These are phyloP conservation scores for Elysia crispata DNA, from an alignment of 2,888 invertebrate species.

Conservation along the genomic window DNA sequence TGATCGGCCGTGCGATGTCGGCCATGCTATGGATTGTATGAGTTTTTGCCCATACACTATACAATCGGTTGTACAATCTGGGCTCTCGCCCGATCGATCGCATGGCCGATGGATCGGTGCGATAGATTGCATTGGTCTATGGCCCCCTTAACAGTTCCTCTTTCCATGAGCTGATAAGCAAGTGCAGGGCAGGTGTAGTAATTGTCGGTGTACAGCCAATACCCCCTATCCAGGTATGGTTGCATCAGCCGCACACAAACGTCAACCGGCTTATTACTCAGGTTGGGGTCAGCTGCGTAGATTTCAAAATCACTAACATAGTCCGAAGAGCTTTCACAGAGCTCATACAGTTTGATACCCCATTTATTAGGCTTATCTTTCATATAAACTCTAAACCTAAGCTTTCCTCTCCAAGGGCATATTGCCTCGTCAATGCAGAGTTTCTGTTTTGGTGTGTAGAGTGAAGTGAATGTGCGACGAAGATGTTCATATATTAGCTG, in stretches of 20 bases:
- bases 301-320: slow-evolving; percentile 26
- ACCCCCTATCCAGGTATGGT: not conserved
- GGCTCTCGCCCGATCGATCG: no score
- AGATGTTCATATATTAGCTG: not conserved
- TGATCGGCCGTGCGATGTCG: not conserved
- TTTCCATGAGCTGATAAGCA: not conserved
- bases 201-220: slow-evolving; percentile 9
- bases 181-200: not conserved
- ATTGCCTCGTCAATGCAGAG: slow-evolving; percentile 21
- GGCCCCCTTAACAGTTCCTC: not conserved
- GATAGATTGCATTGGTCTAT: no score
- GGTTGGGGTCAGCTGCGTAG: not conserved
- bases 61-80: no score
- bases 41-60: no score
- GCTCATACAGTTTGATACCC: slow-evolving; percentile 40
- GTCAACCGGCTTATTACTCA: slow-evolving; percentile 22
- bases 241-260: not conserved
- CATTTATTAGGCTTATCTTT: slow-evolving; percentile 31
- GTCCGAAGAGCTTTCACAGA: slow-evolving; percentile 14
- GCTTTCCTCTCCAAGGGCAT: slow-evolving; percentile 33
- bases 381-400: slow-evolving; percentile 33
- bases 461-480: not conserved
- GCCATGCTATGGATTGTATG: no score
- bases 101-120: no score
- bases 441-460: not conserved